Evolutionary conservation across 92 coral and sea anemone species (phyloP), one percentile per base, ranked within the genome.

Genomic region (Zoanthus sansibaricus): DNA sequence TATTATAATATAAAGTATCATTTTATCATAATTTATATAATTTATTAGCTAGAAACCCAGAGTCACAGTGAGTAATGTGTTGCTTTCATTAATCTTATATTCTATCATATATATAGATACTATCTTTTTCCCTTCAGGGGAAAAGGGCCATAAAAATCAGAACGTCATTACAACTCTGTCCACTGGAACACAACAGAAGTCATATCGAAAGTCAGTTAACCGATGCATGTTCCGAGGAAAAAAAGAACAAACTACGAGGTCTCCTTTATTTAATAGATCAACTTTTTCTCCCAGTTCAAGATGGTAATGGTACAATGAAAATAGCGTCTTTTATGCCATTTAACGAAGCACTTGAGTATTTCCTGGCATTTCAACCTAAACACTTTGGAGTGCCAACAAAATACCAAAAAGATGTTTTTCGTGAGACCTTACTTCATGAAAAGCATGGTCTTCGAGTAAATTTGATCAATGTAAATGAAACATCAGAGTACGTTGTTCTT

Each of bases 321-420:
- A 85, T 64, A 6, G 74, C 42, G 82, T 74, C 88, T 85, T 85
- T 80, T 4, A 85, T 85, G 78, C 72, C 74, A 45, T 85, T 85
- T 74, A 71, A 59, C 48, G 88, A 85, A 85, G 82, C 88, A 74
- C 82, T 85, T 54, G 88, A 85, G 82, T 85, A 85, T 80, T 74
- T 85, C 77, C 75, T 74, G 16, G 88, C 82, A 56, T 85, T 85
- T 30, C 88, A 74, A 85, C 88, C 82, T 83, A 68, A 14, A 42
- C 78, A 83, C 71, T 83, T 69, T 72, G 87, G 78, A 68, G 87
- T 64, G 72, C 88, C 88, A 14, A 73, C 88, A 42, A 74, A 85
- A 59, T 85, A 85, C 59, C 82, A 85, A 72, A 85, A 73, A 59
- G 75, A 2, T 75, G 82, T 72, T 45, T 85, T 85, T 73, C 82